Base-by-base conservation (phyloP, 2,888 invertebrate species). In the Ophonus ardosiacus region DNA sequence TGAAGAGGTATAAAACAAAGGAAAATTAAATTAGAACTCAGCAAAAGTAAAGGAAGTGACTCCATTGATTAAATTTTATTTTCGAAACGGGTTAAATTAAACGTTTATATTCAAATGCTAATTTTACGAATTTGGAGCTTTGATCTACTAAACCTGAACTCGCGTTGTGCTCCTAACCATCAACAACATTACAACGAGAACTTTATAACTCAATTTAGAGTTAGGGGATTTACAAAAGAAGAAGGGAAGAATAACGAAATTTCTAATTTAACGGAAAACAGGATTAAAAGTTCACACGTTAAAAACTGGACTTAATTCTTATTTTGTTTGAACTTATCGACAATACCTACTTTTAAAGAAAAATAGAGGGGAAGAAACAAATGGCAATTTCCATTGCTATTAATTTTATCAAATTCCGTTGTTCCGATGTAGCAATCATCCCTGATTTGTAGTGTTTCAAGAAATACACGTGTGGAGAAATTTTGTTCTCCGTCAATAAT, bases 41-140 rank as follows among this genome's bases (percentile, higher is more conserved):
- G 71, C 18, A 21, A 21, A 74, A 71, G 15, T 13, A 43, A 63
- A 74, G 31, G 68, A 5, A 74, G 13, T 40, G 18, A 74, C 71
- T 17, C 43, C 18, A 74, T 43, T 74, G 43, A 74, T 74, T 43
- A 40, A 40, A 43, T 43, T 74, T 17, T 74, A 74, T 43, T 71
- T 8, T n/a, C 31, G 43, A 4, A 74, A 74, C 43, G 43, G 38
- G 68, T 68, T 10, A 68, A 21, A 68, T 68, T 68, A 38, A 68
- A 0, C n/a, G 63, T 63, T 38, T n/a, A 17, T 74, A 74, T 74
- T 74, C 43, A 18, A 13, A 18, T 74, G 43, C 51, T 43, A 43
- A 74, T 74, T 68, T 74, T 18, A 13, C 15, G 6, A 68, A 68
- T 40, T 68, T 24, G 15, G 43, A 15, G 18, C 51, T 74, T 74